Conservation (phyloP, 2,888 invertebrate species). For the Drosophila neonasuta region DNA sequence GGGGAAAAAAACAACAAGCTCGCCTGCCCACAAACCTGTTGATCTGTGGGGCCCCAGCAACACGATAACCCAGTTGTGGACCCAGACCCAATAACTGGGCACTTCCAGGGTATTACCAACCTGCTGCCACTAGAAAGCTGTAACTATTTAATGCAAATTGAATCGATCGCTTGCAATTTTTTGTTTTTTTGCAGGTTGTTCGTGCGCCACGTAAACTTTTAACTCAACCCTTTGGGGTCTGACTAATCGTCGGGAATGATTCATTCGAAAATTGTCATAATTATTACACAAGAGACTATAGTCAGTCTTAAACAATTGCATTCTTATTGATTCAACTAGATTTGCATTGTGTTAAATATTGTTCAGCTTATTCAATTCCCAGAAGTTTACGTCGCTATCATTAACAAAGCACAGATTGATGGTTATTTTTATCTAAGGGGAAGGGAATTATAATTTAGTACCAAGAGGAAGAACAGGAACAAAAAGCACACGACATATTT, state of each 20-base stretch:
- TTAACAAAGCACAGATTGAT: conserved; percentile 2
- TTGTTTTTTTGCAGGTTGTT: not conserved
- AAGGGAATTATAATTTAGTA: no score
- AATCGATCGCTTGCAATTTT: conserved; percentile 10
- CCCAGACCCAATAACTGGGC: conserved; percentile 30
- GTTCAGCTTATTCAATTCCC: not conserved
- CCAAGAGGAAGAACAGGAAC: no score
- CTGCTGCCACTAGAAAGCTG: not conserved
- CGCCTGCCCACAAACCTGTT: conserved; percentile 65
- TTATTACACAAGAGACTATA: conserved; percentile 10
- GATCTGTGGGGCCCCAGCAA: conserved; percentile 41
- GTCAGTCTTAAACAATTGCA: conserved; percentile 14
- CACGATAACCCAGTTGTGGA: conserved; percentile 45
- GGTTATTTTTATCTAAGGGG: no score
- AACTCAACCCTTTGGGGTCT: conserved; percentile 16
- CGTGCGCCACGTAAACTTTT: conserved; percentile 1
- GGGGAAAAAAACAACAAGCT: conserved; percentile 66
- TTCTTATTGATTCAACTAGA: conserved; percentile 8
- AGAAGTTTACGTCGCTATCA: conserved; percentile 5
- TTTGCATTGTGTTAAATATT: not conserved
- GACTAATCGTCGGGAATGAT: conserved; percentile 33
- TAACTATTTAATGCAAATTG: conserved; percentile 27
- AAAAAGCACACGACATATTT: no score
- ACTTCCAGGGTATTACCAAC: conserved; percentile 28
- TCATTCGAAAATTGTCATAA: conserved; percentile 28